These are phyloP conservation scores for Tenualosa thibaudeaui DNA, from an alignment of 2,797 vertebrate species.

Conservation along the genomic window DNA sequence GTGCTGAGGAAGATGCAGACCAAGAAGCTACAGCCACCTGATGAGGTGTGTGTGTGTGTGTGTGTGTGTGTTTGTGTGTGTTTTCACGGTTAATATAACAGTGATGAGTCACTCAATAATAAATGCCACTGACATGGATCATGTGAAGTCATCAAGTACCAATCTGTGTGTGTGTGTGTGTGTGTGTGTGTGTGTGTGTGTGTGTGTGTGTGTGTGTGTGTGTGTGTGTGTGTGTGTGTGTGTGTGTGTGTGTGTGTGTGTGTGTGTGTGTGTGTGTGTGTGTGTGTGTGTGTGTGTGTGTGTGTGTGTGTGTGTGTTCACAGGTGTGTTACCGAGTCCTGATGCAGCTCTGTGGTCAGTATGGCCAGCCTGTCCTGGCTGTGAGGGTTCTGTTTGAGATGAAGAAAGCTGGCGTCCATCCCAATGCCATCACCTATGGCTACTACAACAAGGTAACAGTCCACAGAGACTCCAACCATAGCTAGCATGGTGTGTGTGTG, in stretches of 20 bases:
- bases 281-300: constrained; percentile 47
- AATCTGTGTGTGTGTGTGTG: not conserved
- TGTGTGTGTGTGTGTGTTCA: constrained; percentile 70
- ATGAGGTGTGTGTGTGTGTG: constrained; percentile 80
- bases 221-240: constrained; percentile 85
- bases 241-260: constrained; percentile 23
- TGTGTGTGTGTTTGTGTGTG: not conserved
- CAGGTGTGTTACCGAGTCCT: constrained; percentile 97
- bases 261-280: constrained; percentile 73
- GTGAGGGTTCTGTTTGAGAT: constrained; percentile 96
- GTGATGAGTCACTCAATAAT: not conserved
- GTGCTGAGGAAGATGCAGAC: constrained; percentile 94
- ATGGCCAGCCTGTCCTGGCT: constrained; percentile 94
- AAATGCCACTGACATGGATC: not conserved
- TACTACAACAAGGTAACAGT: constrained; percentile 93
- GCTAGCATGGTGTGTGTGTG: not conserved
- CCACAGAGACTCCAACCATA: not conserved
- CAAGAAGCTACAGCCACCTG: constrained; percentile 92
- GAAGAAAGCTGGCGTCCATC: constrained; percentile 96
- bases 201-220: constrained; percentile 79
- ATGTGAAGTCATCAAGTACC: not conserved
- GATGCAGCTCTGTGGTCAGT: constrained; percentile 97
- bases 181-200: constrained; percentile 74
- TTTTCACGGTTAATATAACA: not conserved
- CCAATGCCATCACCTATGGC: constrained; percentile 98